These are phyloP conservation scores for Elaphurus davidianus DNA, from an alignment of 2,113 vertebrate species.

Conservation along the genomic window DNA sequence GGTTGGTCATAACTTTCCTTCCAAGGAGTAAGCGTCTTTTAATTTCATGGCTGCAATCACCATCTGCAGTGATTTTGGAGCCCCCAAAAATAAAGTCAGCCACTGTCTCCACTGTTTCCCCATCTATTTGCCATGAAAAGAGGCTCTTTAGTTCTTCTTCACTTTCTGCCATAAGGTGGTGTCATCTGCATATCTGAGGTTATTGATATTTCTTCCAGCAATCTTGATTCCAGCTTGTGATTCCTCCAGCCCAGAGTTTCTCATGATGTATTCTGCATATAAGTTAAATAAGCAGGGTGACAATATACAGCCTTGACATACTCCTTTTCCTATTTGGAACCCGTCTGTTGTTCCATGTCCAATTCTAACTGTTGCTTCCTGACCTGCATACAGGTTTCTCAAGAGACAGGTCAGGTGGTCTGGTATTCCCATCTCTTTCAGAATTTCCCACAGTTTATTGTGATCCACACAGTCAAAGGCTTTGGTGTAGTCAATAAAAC, in stretches of 20 bases:
- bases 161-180: not conserved
- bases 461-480: not conserved
- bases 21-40: not conserved
- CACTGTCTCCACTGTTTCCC: not conserved
- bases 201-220: not conserved
- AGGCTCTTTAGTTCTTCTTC: not conserved
- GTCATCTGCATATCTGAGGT: not conserved
- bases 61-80: not conserved
- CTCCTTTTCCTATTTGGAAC: not conserved
- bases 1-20: not conserved
- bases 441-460: not conserved
- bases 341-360: not conserved
- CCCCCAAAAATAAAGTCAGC: fast-evolving
- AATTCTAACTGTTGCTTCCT: not conserved
- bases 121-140: not conserved
- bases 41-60: not conserved
- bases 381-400: not conserved
- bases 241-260: not conserved
- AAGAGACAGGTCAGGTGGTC: not conserved
- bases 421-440: not conserved
- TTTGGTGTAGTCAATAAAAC: not conserved
- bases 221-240: not conserved
- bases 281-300: not conserved
- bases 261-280: not conserved
- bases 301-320: not conserved